Evolutionary conservation across 2,797 vertebrate genomes (phyloP).

Genomic region (Clarias laeviceps): DNA sequence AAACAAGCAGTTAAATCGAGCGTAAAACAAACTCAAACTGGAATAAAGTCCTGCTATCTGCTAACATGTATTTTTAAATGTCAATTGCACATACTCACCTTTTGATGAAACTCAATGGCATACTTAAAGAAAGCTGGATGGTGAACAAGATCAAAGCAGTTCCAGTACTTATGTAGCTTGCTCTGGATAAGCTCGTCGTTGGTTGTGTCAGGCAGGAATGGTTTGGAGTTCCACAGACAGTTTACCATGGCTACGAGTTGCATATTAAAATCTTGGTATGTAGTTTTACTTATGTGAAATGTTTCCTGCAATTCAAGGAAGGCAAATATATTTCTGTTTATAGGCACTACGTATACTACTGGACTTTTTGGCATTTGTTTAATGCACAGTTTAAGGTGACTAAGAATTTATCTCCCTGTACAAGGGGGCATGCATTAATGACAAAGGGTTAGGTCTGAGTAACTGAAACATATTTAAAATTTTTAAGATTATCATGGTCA

Average conservation of each 20-base stretch:
- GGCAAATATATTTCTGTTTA: not conserved
- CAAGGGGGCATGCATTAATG: not conserved
- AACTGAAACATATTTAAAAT: not conserved
- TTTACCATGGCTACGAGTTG: constrained; percentile 84
- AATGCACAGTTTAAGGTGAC: not conserved
- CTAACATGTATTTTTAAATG: not conserved
- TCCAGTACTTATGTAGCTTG: constrained; percentile 67
- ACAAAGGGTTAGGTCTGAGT: not conserved
- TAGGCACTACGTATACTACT: not conserved
- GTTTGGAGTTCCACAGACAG: constrained; percentile 87
- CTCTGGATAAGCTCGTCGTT: constrained; percentile 71
- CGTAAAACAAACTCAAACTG: not conserved
- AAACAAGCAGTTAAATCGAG: not conserved
- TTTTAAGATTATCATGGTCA: not conserved
- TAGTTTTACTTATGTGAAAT: constrained; percentile 84
- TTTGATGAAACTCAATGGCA: constrained; percentile 79
- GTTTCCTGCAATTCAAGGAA: constrained; percentile 35
- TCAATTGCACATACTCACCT: constrained; percentile 70
- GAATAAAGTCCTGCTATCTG: not conserved
- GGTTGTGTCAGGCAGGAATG: constrained; percentile 74
- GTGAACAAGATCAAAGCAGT: constrained; percentile 81
- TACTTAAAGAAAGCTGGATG: constrained; percentile 88
- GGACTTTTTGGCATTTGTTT: not conserved
- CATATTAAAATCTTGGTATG: constrained; percentile 84
- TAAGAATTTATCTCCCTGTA: too few relatives aligned